phyloP scores from a whole-genome alignment of 2,113 vertebrate genomes.

The Rhipidura dahli region DNA sequence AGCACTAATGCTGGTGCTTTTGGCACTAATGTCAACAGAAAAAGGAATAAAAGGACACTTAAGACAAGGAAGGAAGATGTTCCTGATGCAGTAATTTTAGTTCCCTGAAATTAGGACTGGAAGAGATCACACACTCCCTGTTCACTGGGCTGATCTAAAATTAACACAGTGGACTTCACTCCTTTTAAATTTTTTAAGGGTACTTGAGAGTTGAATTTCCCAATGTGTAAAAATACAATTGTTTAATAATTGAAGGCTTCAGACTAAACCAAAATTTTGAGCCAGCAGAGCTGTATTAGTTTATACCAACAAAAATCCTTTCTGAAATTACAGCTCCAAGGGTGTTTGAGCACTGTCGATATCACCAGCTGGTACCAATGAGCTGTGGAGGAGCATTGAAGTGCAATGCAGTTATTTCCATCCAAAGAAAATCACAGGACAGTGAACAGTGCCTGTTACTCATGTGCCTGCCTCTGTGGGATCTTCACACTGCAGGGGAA shows the following conservation, averaged over 20 bases:
- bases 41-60: rapidly evolving
- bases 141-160: not conserved
- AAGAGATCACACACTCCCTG: not conserved
- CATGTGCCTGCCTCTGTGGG: not conserved
- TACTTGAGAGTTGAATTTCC: not conserved
- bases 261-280: not conserved
- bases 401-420: not conserved
- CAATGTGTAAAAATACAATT: not conserved
- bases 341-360: not conserved
- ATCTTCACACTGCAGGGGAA: not conserved
- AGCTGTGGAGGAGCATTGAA: not conserved
- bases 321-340: not conserved
- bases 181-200: not conserved
- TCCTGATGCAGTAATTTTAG: not conserved
- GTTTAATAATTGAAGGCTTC: not conserved
- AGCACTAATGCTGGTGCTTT: not conserved
- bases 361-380: not conserved
- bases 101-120: not conserved
- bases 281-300: not conserved
- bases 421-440: not conserved
- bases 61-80: not conserved
- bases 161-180: not conserved
- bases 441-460: not conserved
- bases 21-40: not conserved
- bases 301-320: not conserved